Conservation (phyloP, 2,888 invertebrate species). For the Hermaeophaga mercurialis region DNA sequence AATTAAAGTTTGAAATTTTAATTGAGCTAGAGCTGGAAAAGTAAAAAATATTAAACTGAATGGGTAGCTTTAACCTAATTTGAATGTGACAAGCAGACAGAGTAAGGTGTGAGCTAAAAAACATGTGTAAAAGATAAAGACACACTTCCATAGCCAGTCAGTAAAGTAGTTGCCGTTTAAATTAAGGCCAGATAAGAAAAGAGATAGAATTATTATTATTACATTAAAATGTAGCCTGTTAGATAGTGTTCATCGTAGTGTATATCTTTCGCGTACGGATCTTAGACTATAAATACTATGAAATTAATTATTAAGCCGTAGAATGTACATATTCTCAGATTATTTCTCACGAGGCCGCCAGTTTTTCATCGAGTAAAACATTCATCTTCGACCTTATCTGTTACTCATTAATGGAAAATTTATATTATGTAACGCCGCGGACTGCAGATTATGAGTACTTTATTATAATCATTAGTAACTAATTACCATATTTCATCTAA, state of each 20-base stretch:
- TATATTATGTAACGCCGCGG: constrained; percentile 28
- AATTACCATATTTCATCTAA: constrained; percentile 23
- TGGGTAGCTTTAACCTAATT: no score
- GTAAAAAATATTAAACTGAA: no score
- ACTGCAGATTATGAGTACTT: constrained; percentile 28
- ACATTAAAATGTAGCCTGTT: constrained; percentile 20
- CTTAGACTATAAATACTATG: constrained; percentile 23
- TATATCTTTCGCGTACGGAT: constrained; percentile 24
- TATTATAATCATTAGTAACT: constrained; percentile 26
- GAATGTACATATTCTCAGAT: constrained; percentile 26
- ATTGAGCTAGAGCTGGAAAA: no score
- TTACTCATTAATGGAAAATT: constrained; percentile 33
- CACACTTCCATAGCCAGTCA: no score
- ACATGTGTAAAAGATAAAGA: no score
- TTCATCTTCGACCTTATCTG: constrained; percentile 31
- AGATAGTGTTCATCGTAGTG: constrained; percentile 12
- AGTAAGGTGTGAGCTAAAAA: no score
- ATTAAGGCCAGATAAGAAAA: constrained; percentile 20
- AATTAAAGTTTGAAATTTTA: no score
- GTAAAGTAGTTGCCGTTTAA: constrained; percentile 14
- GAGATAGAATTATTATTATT: constrained; percentile 19
- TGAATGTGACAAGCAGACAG: no score
- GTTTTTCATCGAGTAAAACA: constrained; percentile 25
- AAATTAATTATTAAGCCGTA: constrained; percentile 28
- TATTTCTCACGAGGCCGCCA: constrained; percentile 27